Evolutionary conservation across 2,888 invertebrate species (phyloP).

Genomic region (Pollenia labialis): DNA sequence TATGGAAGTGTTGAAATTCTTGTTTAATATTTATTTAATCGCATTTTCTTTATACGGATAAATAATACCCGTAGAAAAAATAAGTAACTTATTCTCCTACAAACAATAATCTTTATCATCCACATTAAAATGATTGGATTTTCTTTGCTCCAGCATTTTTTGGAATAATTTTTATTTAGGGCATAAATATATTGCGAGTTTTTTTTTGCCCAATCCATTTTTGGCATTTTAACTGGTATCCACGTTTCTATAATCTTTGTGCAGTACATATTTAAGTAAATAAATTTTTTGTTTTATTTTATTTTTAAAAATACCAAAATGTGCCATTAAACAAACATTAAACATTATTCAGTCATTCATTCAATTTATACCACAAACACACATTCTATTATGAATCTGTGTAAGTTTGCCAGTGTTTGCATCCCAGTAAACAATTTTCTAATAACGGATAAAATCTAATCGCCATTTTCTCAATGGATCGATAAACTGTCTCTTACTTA

Average conservation of each 20-base stretch:
- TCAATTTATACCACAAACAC: slow-evolving; percentile 16
- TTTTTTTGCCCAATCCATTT: not conserved
- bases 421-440: not conserved
- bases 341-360: slow-evolving; percentile 63
- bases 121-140: slow-evolving; percentile 64
- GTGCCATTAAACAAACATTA: slow-evolving; percentile 65
- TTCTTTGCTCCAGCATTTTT: slow-evolving; percentile 23
- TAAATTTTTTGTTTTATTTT: slow-evolving; percentile 13
- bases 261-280: slow-evolving; percentile 11
- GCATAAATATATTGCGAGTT: slow-evolving; percentile 25
- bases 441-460: no score
- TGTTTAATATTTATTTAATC: slow-evolving; percentile 37
- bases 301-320: slow-evolving; percentile 34
- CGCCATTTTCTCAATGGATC: no score
- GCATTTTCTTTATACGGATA: not conserved
- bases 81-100: slow-evolving; percentile 21
- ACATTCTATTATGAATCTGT: not conserved
- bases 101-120: slow-evolving; percentile 27
- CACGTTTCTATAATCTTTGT: slow-evolving; percentile 12
- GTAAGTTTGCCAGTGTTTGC: not conserved
- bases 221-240: not conserved
- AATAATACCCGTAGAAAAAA: slow-evolving; percentile 12
- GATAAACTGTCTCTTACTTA: no score
- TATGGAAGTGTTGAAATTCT: not conserved
- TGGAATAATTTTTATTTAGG: slow-evolving; percentile 14